phyloP scores from a whole-genome alignment of 2,888 invertebrate species.

The Arrhopalites spinosus region DNA sequence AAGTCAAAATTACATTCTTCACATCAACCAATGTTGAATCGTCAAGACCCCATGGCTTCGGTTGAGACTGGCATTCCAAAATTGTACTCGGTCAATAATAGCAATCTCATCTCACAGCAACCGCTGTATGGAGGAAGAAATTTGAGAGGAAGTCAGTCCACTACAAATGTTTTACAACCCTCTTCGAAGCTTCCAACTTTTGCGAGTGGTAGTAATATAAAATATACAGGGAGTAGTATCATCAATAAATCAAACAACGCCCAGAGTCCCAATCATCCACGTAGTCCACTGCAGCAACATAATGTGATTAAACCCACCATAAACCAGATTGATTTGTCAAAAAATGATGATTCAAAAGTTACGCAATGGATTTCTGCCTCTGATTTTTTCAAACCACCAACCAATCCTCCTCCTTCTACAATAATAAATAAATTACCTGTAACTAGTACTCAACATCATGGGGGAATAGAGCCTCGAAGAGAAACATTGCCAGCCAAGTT shows the following conservation, averaged over 20 bases:
- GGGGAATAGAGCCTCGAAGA: background rate
- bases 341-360: conserved; percentile 70
- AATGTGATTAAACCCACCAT: conserved; percentile 64
- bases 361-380: conserved; percentile 25
- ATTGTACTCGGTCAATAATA: conserved; percentile 23
- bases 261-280: background rate
- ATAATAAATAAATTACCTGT: background rate
- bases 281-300: background rate
- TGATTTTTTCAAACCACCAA: conserved; percentile 22
- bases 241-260: background rate
- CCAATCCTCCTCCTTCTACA: background rate
- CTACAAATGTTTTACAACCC: background rate
- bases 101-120: background rate
- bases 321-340: conserved; percentile 58
- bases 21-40: background rate
- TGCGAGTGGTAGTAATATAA: conserved; percentile 9
- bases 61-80: conserved; percentile 4
- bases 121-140: background rate
- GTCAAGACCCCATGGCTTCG: background rate
- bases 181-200: conserved; percentile 20
- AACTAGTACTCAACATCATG: background rate
- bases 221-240: background rate
- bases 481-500: conserved; percentile 26
- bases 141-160: conserved; percentile 9
- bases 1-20: background rate